Percentiles rank a stretch among this genome's conserved stretches.
These are phyloP conservation scores for Parazoanthus swiftii DNA, from an alignment of 92 coral and sea anemone species.

Conservation along the genomic window DNA sequence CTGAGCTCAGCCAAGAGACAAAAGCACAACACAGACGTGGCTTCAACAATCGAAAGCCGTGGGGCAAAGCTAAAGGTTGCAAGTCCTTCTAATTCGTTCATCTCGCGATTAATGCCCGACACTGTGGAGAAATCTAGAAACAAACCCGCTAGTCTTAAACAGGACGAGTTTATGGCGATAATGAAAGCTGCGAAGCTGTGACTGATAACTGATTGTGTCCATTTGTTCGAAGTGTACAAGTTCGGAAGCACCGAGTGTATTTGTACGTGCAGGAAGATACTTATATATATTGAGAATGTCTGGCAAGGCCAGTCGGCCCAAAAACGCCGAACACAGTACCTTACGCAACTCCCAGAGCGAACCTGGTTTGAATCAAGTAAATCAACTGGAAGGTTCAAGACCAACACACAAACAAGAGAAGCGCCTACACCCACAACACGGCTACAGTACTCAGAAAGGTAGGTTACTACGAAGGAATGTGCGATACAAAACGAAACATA, in stretches of 20 bases:
- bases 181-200: no score
- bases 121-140: neutral
- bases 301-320: neutral
- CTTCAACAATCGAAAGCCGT: neutral
- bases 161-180: no score
- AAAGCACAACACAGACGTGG: slow-evolving; percentile 4
- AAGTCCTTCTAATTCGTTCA: neutral
- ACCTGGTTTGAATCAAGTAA: neutral
- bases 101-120: neutral
- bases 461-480: neutral
- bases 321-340: neutral
- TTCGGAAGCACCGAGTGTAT: no score
- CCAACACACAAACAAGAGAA: neutral
- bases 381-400: neutral
- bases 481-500: neutral
- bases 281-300: neutral
- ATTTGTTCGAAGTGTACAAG: no score
- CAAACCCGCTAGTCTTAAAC: no score
- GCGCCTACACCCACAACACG: neutral
- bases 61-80: neutral
- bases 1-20: neutral
- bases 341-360: slow-evolving; percentile 11
- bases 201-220: no score
- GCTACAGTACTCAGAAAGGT: neutral
- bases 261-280: neutral